phyloP scores from a whole-genome alignment of 2,888 invertebrate genomes.

The Drosophila melanocephala region DNA sequence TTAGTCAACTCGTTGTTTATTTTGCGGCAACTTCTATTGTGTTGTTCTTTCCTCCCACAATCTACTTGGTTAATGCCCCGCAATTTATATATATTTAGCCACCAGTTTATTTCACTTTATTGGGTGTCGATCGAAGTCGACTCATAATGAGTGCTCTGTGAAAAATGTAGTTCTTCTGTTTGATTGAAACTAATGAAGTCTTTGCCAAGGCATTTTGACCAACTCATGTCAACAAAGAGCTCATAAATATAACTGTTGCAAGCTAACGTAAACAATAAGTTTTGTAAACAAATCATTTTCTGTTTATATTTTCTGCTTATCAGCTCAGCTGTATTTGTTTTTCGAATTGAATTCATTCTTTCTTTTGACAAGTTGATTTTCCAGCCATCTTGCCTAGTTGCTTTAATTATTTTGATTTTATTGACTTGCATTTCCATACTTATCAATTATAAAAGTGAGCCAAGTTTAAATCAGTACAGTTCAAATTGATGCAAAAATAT shows the following conservation, averaged over 20 bases:
- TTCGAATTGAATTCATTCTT: neutral
- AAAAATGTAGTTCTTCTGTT: conserved; percentile 17
- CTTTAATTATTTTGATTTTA: neutral
- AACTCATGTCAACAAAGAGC: neutral
- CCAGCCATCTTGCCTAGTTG: neutral
- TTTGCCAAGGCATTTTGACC: conserved; percentile 3
- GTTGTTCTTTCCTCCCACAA: conserved; percentile 18
- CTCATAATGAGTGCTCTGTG: conserved; percentile 7
- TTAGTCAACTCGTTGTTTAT: conserved; percentile 63
- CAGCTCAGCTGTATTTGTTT: neutral
- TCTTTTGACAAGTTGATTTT: neutral
- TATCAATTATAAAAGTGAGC: neutral
- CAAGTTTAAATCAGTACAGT: neutral
- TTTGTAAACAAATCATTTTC: neutral
- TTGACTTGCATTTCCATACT: neutral
- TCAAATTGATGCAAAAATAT: neutral
- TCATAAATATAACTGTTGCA: neutral
- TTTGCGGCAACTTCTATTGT: conserved; percentile 47
- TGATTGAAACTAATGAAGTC: conserved; percentile 29
- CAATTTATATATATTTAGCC: conserved; percentile 66
- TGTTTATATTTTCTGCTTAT: neutral
- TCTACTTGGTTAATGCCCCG: conserved; percentile 44
- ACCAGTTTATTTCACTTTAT: conserved; percentile 29
- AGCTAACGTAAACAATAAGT: neutral
- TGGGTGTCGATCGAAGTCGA: conserved; percentile 37